Conservation (phyloP, 2,797 vertebrate species). For the Esox lucius region DNA sequence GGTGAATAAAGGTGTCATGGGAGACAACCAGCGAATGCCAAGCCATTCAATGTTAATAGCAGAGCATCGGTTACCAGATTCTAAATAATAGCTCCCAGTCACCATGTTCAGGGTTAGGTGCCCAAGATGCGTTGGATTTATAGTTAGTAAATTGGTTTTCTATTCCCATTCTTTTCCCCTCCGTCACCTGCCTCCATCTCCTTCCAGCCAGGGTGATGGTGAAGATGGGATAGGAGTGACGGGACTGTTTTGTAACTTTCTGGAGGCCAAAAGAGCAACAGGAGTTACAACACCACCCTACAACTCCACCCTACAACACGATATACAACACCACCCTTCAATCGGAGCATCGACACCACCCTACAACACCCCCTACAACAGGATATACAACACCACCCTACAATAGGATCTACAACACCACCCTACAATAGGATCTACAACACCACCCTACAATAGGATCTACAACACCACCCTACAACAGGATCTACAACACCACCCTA, state of each 20-base stretch:
- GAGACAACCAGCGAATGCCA: conserved; percentile 67
- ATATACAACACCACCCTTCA: conserved; percentile 48
- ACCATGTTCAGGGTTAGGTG: conserved; percentile 54
- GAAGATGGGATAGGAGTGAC: conserved; percentile 51
- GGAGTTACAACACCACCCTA: no score
- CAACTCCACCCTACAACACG: no score
- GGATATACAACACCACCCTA: no score
- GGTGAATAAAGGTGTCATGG: conserved; percentile 65
- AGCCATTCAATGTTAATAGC: conserved; percentile 73
- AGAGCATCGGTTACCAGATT: conserved; percentile 73
- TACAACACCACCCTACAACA: no score
- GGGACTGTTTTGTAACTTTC: conserved; percentile 50
- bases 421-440: no score
- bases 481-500: no score
- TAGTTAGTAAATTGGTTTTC: conserved; percentile 75
- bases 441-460: no score
- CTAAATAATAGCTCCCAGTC: conserved; percentile 72
- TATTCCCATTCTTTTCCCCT: conserved; percentile 60
- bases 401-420: no score
- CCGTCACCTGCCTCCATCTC: conserved; percentile 49
- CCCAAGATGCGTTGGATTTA: conserved; percentile 63
- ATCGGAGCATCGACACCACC: conserved; percentile 36
- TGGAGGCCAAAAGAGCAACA: conserved; percentile 46
- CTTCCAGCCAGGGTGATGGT: conserved; percentile 41
- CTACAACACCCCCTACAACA: no score